Evolutionary conservation across 2,113 vertebrate species (phyloP), one percentile per base, ranked within the genome.

Genomic region (Phoenicopterus ruber): DNA sequence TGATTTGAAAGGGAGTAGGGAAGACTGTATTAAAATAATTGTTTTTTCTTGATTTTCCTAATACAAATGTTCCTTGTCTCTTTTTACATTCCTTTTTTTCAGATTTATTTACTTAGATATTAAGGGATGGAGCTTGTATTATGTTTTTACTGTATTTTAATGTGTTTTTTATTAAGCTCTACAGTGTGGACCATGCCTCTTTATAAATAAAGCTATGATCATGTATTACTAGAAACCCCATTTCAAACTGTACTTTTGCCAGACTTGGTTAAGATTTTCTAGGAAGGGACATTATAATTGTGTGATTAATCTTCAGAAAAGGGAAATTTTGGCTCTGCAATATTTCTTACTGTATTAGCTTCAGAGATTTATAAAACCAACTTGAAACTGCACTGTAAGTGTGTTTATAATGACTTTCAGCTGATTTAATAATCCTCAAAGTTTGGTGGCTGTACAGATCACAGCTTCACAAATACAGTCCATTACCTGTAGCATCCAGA

Each of bases 291-390:
- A 59, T 73, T 58, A 66, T 95, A 97, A 94, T 88, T 90, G 79
- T 78, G 59, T 94, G 97, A 96, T 97, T 97, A 96, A 96, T 96
- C 97, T 97, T 86, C 91, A 96, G 89, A 93, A 93, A 93, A 88
- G 65, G 65, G 85, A 85, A 90, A 82, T 44, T 91, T 90, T 62
- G 83, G 77, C 86, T 96, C 91, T 95, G 90, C 94, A 73, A 79
- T 93, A 94, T 96, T 96, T 97, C 76, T 91, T 73, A 58, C 70
- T 79, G 66, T 93, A 71, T 96, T 96, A 96, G 72, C 87, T 91
- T 90, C 86, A 74, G 80, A 94, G 94, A 92, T 93, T 97, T 96
- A 91, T 91, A 96, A 97, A 95, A 93, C 76, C 63, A 80, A 92
- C 94, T 81, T 62, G 82, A 96, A 96, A 88, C 91, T 95, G 93